Conservation (phyloP, 2,888 invertebrate species). For the Koerneria pararmatus region DNA sequence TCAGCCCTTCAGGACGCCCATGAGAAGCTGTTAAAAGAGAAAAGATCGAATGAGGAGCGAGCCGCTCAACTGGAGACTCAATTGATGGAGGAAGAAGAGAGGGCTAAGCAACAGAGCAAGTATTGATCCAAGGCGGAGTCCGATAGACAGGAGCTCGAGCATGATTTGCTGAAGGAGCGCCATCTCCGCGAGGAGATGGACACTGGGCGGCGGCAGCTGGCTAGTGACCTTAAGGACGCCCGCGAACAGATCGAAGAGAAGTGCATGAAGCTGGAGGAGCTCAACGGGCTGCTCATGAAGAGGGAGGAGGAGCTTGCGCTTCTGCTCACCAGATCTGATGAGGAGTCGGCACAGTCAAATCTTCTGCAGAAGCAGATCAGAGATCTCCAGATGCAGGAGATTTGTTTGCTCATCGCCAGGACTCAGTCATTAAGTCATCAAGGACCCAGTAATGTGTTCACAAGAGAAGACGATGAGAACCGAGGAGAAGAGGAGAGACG, state of each 20-base stretch:
- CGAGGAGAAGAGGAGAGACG: too few species aligned
- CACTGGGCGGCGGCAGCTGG: conserved; percentile 72
- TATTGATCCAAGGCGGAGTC: conserved; percentile 94
- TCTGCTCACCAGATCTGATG: conserved; percentile 75
- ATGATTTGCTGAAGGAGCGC: conserved; percentile 46
- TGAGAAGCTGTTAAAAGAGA: conserved; percentile 76
- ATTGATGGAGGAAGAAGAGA: conserved; percentile 94
- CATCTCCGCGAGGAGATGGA: conserved; percentile 34
- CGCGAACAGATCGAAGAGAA: conserved; percentile 89
- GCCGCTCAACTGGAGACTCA: conserved; percentile 85
- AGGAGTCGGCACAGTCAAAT: conserved; percentile 82
- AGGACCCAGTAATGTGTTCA: too few species aligned
- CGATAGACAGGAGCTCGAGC: conserved; percentile 81
- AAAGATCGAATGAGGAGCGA: conserved; percentile 87
- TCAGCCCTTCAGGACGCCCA: conserved; percentile 44
- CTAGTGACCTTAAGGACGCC: conserved; percentile 72
- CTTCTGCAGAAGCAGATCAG: conserved; percentile 80
- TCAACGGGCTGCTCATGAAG: conserved; percentile 80
- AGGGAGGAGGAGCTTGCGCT: conserved; percentile 89
- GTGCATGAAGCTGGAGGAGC: conserved; percentile 77
- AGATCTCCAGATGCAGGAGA: conserved; percentile 84
- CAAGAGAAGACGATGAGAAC: too few species aligned
- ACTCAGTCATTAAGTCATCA: too few species aligned
- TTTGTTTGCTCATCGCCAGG: too few species aligned
- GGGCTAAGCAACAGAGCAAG: conserved; percentile 69